A percentile compares a stretch with the other conserved stretches of the same genome.
These are phyloP conservation scores for Microctonus aethiopoides DNA, from an alignment of 2,888 invertebrate genomes.

Conservation along the genomic window DNA sequence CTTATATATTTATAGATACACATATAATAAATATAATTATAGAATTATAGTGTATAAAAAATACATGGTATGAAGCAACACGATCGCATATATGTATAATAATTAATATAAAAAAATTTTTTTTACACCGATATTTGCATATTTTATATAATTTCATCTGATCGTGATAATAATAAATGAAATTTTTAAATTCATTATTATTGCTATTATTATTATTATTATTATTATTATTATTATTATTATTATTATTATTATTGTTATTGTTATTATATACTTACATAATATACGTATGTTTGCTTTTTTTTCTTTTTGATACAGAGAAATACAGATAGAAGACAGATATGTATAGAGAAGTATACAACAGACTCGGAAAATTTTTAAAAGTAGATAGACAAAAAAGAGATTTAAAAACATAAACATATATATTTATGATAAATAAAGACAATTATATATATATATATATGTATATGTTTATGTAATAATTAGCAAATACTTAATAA, in stretches of 20 bases:
- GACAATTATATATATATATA: slow-evolving; percentile 43
- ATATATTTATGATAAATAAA: slow-evolving; percentile 41
- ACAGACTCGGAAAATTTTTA: slow-evolving; percentile 37
- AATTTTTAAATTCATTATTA: too few relatives aligned
- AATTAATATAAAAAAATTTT: neutral
- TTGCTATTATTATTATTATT: neutral
- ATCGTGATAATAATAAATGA: too few relatives aligned
- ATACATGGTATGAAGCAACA: slow-evolving; percentile 24
- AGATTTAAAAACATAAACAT: slow-evolving; percentile 38
- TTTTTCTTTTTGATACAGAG: slow-evolving; percentile 30
- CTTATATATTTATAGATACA: neutral
- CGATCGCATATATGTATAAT: slow-evolving; percentile 23
- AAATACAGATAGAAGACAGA: slow-evolving; percentile 34
- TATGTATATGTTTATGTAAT: slow-evolving; percentile 45
- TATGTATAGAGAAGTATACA: slow-evolving; percentile 39
- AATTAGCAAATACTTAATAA: slow-evolving; percentile 53
- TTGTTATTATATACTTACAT: slow-evolving; percentile 33
- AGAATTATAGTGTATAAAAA: neutral
- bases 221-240: neutral
- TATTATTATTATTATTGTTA: neutral
- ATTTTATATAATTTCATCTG: neutral
- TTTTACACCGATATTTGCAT: neutral
- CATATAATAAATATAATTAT: neutral
- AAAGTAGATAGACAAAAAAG: slow-evolving; percentile 49
- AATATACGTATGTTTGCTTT: slow-evolving; percentile 23